A percentile compares a stretch with the other conserved stretches of the same genome.
These are phyloP conservation scores for Heliconius congener DNA, from an alignment of 1,140 invertebrate genomes.

Conservation along the genomic window DNA sequence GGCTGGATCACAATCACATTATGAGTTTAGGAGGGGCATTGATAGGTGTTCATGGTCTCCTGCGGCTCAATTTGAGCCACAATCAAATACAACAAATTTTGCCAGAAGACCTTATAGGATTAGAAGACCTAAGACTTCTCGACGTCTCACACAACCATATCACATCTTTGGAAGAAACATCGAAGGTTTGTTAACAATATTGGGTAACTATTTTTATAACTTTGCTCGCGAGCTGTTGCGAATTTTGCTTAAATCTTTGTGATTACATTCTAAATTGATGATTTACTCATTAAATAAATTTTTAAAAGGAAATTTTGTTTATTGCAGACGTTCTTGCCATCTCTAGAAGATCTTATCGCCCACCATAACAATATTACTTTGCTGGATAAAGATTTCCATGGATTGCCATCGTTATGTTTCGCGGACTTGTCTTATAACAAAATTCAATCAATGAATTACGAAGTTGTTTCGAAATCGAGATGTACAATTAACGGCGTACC, in stretches of 20 bases:
- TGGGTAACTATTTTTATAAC: neutral
- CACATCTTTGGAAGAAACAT: slow-evolving; percentile 88
- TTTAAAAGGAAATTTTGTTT: slow-evolving; percentile 13
- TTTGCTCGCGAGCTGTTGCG: slow-evolving; percentile 48
- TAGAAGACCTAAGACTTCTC: slow-evolving; percentile 86
- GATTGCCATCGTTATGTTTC: slow-evolving; percentile 88
- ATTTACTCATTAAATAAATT: neutral
- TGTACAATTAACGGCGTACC: slow-evolving; percentile 89
- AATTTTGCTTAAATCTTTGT: slow-evolving; percentile 22
- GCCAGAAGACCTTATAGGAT: slow-evolving; percentile 87
- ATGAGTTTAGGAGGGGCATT: slow-evolving; percentile 87
- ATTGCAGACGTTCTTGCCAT: slow-evolving; percentile 88
- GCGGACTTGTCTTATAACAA: slow-evolving; percentile 89
- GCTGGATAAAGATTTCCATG: slow-evolving; percentile 89
- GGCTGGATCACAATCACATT: slow-evolving; percentile 87
- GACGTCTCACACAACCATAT: slow-evolving; percentile 90
- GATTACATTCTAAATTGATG: neutral
- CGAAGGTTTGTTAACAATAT: slow-evolving; percentile 83
- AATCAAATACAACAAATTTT: slow-evolving; percentile 87
- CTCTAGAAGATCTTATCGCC: slow-evolving; percentile 87
- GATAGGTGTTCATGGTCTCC: slow-evolving; percentile 86
- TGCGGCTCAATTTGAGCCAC: slow-evolving; percentile 87
- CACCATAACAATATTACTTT: slow-evolving; percentile 87
- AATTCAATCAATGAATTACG: slow-evolving; percentile 86
- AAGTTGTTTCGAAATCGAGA: slow-evolving; percentile 88